Base-by-base conservation (phyloP, 2,888 invertebrate species). In the Molorchus minor region DNA sequence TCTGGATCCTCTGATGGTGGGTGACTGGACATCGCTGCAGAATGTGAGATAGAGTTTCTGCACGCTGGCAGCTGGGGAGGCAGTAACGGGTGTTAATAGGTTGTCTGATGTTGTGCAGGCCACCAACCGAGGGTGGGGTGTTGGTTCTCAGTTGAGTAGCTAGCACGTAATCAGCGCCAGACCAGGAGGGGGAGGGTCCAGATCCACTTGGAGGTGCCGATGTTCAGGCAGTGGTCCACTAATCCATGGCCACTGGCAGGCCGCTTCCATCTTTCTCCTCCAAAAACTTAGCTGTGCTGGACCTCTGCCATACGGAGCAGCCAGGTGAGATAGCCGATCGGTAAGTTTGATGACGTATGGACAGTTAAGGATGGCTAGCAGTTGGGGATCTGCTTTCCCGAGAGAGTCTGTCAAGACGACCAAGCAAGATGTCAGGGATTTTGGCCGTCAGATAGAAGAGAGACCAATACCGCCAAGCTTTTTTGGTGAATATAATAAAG, bases 11-110 rank as follows among this genome's bases (percentile, higher is more conserved):
- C 30, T 49, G 25, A 25, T 29, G 25, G 8, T 59, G 43, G 20
- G 61, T 61, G 12, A 29, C 44, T 7, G 65, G 63, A 21, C 65
- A 65, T 3, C 58, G 41, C 35, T 65, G 65, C 0, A 65, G 47
- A 0, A 64, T 55, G 29, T 63, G 65, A 13, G 38, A 53, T 1
- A 63, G 30, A 0, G 59, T 49, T 20, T 65, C 59, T 5, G 16
- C 15, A n/a, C 33, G 33, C 7, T 30, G 12, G 36, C 60, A 62
- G 0, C 52, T 49, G 0, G 60, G 60, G 3, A 57, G 19, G 21
- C 60, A 60, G 0, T 4, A 1, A 8, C 16, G 15, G 1, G 1
- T 3, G 3, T 36, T 45, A 0, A 13, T 5, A 3, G 52, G 54
- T 3, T 45, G 15, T 2, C 41, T 5, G 3, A 10, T 36, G 43